Conservation (phyloP, 2,113 vertebrate species). For the Hystrix cristata region DNA sequence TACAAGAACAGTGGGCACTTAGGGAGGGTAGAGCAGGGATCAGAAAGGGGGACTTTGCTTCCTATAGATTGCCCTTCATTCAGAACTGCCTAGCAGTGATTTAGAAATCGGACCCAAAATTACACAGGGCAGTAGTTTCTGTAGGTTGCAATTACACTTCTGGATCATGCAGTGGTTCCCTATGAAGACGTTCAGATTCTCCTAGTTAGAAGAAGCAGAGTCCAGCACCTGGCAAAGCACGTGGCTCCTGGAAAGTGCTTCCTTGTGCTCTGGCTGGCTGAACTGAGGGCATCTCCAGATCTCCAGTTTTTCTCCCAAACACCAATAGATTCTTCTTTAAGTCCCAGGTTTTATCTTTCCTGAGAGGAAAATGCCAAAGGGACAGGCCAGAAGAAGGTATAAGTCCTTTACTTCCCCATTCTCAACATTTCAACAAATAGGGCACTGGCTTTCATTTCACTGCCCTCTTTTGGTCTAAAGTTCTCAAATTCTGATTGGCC, state of each 20-base stretch:
- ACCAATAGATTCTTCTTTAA: not conserved
- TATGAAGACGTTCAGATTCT: not conserved
- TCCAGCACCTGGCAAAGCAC: no score
- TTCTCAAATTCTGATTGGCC: not conserved
- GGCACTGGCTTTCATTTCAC: not conserved
- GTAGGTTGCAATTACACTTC: not conserved
- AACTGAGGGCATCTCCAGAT: not conserved
- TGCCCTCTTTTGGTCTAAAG: not conserved
- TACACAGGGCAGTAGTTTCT: not conserved
- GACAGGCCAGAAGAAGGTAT: not conserved
- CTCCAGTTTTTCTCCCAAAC: not conserved
- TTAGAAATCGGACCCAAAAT: constrained; percentile 22
- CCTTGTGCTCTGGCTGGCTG: not conserved
- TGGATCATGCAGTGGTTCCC: not conserved
- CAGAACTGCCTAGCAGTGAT: constrained; percentile 7
- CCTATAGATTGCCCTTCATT: not conserved
- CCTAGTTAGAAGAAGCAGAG: not conserved
- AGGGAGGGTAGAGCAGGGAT: not conserved
- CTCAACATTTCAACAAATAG: not conserved
- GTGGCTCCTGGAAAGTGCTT: not conserved
- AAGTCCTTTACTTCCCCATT: not conserved
- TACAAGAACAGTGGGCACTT: not conserved
- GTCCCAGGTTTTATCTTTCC: not conserved
- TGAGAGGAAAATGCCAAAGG: not conserved
- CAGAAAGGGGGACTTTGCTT: not conserved